These are phyloP conservation scores for Zaprionus inermis DNA, from an alignment of 1,140 invertebrate species.

Conservation along the genomic window DNA sequence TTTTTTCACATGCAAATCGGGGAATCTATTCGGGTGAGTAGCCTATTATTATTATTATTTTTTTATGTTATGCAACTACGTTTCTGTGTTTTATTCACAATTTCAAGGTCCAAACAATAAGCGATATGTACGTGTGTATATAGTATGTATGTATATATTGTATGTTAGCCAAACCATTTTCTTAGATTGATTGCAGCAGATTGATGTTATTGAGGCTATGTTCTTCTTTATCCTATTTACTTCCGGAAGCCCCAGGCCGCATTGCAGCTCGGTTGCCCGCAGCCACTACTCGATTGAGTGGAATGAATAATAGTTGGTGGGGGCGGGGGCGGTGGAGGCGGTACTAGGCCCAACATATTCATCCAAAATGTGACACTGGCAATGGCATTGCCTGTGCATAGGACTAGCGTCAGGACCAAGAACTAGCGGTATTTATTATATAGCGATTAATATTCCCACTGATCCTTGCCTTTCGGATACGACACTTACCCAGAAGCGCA, in stretches of 20 bases:
- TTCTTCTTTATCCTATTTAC: not conserved
- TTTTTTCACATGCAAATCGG: not conserved
- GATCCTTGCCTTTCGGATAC: not conserved
- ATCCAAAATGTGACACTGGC: conserved; percentile 5
- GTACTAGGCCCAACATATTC: conserved; percentile 8
- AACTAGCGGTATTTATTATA: conserved; percentile 21
- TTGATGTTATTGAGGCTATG: not conserved
- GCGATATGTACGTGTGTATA: not conserved
- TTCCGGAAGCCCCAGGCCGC: not conserved
- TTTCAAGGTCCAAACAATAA: not conserved
- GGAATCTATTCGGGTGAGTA: not conserved
- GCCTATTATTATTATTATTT: not conserved
- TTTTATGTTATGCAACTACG: too few species aligned
- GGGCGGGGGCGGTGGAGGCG: not conserved
- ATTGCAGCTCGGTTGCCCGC: not conserved
- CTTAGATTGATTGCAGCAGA: not conserved
- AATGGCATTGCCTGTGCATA: conserved; percentile 32
- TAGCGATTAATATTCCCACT: not conserved
- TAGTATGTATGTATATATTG: not conserved
- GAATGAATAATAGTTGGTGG: not conserved
- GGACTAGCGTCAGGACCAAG: conserved; percentile 28
- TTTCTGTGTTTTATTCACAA: not conserved
- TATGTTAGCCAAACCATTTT: conserved; percentile 4
- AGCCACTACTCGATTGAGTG: not conserved
- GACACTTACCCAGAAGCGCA: conserved; percentile 40